phyloP scores from a whole-genome alignment of 2,797 vertebrate species.

The Crocodylus rhombifer region DNA sequence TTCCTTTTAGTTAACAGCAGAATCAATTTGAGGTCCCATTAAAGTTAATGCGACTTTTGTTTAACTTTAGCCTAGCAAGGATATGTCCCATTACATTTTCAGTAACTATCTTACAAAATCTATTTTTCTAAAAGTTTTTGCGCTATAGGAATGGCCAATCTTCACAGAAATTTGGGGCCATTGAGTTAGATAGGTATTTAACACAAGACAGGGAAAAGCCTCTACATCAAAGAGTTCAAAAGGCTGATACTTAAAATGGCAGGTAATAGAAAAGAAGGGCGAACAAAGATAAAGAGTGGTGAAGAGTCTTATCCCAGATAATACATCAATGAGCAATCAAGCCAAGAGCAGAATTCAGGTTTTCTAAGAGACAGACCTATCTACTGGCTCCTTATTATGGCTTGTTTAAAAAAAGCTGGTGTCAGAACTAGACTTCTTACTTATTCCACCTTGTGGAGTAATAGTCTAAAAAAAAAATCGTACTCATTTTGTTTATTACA shows the following conservation, averaged over 20 bases:
- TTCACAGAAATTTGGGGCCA: too few relatives aligned
- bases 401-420: neutral
- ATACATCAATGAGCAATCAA: neutral
- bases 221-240: too few relatives aligned
- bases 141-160: neutral
- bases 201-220: too few relatives aligned
- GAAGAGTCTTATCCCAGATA: slow-evolving; percentile 2
- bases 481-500: neutral
- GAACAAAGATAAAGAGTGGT: neutral
- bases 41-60: too few relatives aligned
- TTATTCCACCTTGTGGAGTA: slow-evolving; percentile 19
- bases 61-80: neutral
- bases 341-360: neutral
- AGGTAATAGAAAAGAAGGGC: neutral
- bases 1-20: too few relatives aligned
- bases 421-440: slow-evolving; percentile 38
- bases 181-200: too few relatives aligned
- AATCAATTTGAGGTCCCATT: too few relatives aligned
- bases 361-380: neutral
- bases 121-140: neutral
- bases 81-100: neutral
- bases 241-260: neutral
- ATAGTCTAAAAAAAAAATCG: slow-evolving; percentile 31
- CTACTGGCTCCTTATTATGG: too few relatives aligned
- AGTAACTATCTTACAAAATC: neutral